Evolutionary conservation across 2,113 vertebrate species (phyloP).

Genomic region (Gambusia affinis): DNA sequence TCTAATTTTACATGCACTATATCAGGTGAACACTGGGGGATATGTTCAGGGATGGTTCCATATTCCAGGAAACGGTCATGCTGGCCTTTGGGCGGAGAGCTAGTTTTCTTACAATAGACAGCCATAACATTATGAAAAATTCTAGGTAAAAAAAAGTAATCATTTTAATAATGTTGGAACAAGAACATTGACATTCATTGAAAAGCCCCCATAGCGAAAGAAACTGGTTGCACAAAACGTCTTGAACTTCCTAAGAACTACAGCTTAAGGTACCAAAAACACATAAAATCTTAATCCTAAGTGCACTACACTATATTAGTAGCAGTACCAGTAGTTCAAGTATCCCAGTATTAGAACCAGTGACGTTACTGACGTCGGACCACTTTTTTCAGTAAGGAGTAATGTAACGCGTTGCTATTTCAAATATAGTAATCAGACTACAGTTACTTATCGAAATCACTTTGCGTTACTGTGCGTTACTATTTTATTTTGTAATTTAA

Average conservation of each 20-base stretch:
- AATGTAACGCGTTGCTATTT: no score
- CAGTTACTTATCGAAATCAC: no score
- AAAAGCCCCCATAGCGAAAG: background rate
- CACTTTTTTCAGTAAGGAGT: no score
- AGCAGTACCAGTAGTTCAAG: background rate
- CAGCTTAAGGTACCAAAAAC: background rate
- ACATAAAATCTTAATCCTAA: background rate
- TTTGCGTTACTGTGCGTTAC: no score
- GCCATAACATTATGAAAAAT: background rate
- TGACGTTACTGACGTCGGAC: no score
- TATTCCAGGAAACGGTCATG: background rate
- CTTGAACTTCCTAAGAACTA: background rate
- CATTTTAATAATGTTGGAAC: background rate
- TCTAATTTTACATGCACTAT: background rate
- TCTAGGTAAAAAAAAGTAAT: background rate
- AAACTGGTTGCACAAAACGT: background rate
- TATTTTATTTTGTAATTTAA: no score
- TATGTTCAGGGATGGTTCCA: constrained; percentile 17
- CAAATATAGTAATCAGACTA: no score
- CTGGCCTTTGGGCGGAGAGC: constrained; percentile 5
- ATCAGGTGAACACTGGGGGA: constrained; percentile 2
- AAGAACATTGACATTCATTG: background rate
- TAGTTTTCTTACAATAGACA: background rate
- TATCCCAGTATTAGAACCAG: background rate
- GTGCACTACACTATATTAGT: background rate